Evolutionary conservation across 2,888 invertebrate species (phyloP).

Genomic region (Unio pictorum): DNA sequence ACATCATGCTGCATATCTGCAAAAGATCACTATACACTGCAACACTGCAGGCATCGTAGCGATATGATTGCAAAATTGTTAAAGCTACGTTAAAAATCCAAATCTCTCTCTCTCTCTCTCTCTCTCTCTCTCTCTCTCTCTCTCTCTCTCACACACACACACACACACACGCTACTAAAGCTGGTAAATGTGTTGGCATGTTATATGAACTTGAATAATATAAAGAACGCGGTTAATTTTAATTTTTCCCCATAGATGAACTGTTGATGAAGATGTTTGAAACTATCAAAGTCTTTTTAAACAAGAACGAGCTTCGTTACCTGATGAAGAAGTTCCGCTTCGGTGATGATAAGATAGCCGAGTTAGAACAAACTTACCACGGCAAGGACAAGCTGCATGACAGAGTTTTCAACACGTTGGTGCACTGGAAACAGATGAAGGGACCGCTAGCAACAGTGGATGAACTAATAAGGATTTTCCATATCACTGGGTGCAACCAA

Average conservation of each 20-base stretch:
- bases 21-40: too few species aligned
- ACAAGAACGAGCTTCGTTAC: conserved; percentile 65
- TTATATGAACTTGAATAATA: background rate
- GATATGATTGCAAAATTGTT: too few species aligned
- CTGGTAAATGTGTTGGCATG: background rate
- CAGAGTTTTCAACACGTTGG: conserved; percentile 55
- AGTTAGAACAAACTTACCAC: conserved; percentile 61
- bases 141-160: too few species aligned
- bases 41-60: too few species aligned
- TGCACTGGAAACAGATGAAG: conserved; percentile 59
- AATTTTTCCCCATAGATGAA: conserved; percentile 48
- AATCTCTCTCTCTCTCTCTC: too few species aligned
- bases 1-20: too few species aligned
- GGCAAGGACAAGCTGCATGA: conserved; percentile 63
- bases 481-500: conserved; percentile 61
- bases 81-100: too few species aligned
- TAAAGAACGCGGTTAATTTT: conserved; percentile 1
- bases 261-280: conserved; percentile 62
- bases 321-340: conserved; percentile 65
- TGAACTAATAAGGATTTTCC: conserved; percentile 63
- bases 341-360: conserved; percentile 61
- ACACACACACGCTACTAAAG: too few species aligned
- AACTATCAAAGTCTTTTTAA: conserved; percentile 53
- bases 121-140: too few species aligned
- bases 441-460: conserved; percentile 60